Conservation (phyloP, 2,888 invertebrate species). For the Ferdinandea cuprea region DNA sequence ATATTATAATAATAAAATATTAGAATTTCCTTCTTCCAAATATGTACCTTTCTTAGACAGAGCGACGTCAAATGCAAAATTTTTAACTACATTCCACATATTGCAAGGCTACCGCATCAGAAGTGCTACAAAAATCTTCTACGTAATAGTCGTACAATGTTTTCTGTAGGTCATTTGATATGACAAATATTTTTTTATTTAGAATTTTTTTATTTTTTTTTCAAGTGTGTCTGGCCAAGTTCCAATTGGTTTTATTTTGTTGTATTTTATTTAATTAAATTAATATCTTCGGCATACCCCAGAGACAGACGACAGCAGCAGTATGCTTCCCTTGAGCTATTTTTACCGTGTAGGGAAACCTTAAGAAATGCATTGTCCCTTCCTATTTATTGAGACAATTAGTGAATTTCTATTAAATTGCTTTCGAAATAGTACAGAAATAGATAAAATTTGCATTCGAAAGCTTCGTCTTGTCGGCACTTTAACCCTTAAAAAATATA, state of each 20-base stretch:
- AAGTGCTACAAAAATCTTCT: not conserved
- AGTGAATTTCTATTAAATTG: constrained; percentile 20
- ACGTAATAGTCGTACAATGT: not conserved
- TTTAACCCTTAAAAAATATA: constrained; percentile 21
- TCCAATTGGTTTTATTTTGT: constrained; percentile 35
- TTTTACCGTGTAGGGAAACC: constrained; percentile 22
- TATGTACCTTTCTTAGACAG: too few relatives aligned
- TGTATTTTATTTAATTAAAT: constrained; percentile 40
- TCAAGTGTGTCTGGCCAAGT: constrained; percentile 13
- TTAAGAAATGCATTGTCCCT: constrained; percentile 23
- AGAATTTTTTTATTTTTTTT: not conserved
- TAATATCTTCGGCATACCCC: constrained; percentile 5
- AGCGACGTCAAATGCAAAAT: too few relatives aligned
- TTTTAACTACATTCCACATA: too few relatives aligned
- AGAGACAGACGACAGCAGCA: not conserved
- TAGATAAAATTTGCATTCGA: constrained; percentile 53
- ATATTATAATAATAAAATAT: too few relatives aligned
- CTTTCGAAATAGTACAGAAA: constrained; percentile 42
- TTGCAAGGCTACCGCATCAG: too few relatives aligned
- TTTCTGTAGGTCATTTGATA: constrained; percentile 21
- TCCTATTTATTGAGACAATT: constrained; percentile 21
- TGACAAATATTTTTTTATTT: constrained; percentile 3
- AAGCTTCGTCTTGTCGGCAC: constrained; percentile 20
- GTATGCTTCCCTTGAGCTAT: not conserved
- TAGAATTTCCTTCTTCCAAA: too few relatives aligned